Conservation (phyloP, 2,888 invertebrate genomes). For the Camptogramma bilineatum region DNA sequence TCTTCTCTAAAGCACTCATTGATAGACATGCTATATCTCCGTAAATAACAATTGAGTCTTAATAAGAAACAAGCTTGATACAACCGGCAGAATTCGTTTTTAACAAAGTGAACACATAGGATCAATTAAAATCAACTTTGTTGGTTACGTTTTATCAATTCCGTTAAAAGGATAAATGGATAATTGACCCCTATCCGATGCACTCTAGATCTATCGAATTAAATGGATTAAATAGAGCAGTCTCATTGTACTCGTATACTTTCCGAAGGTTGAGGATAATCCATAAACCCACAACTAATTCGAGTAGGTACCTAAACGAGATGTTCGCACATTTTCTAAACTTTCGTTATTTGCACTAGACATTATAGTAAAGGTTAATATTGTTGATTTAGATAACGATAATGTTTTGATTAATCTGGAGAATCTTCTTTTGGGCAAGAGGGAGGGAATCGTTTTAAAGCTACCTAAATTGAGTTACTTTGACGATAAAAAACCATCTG, state of each 20-base stretch:
- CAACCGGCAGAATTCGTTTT: conserved; percentile 70
- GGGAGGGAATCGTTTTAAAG: too few relatives aligned
- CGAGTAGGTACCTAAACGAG: background rate
- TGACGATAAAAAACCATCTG: too few relatives aligned
- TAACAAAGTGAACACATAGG: conserved; percentile 71
- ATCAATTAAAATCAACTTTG: conserved; percentile 82
- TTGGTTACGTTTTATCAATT: conserved; percentile 84
- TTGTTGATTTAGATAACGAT: too few relatives aligned
- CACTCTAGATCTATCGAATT: conserved; percentile 77
- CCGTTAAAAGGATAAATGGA: conserved; percentile 85
- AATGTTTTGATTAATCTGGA: too few relatives aligned
- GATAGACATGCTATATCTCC: conserved; percentile 41
- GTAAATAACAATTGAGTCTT: conserved; percentile 45
- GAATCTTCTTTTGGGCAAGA: too few relatives aligned
- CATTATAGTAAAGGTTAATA: too few relatives aligned
- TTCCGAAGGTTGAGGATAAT: conserved; percentile 36
- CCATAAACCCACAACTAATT: background rate
- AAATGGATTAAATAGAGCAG: conserved; percentile 71
- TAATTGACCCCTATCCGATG: conserved; percentile 84
- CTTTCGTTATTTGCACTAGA: too few relatives aligned
- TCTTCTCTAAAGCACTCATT: conserved; percentile 10
- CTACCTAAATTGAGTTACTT: too few relatives aligned
- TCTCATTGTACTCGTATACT: conserved; percentile 70
- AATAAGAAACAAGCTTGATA: conserved; percentile 60
- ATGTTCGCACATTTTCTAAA: too few relatives aligned